A percentile compares a stretch with the other conserved stretches of the same genome.
phyloP scores from a whole-genome alignment of 2,797 vertebrate species.

The Sandelia bainsii region DNA sequence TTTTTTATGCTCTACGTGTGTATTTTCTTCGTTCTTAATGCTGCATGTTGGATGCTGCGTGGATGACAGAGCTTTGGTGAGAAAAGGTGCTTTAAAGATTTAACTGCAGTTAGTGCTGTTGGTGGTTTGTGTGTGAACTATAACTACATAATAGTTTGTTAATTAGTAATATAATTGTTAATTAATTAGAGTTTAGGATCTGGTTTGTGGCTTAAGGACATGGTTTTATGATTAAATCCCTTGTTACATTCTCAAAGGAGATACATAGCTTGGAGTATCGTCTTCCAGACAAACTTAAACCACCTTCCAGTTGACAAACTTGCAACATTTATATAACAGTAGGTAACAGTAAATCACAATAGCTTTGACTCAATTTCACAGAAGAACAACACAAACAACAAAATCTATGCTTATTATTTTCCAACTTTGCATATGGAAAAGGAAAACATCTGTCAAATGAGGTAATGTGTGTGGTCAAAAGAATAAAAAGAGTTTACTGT shows the following conservation, averaged over 20 bases:
- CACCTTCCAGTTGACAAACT: conserved; percentile 1
- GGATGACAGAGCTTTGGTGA: background rate
- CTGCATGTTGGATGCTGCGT: background rate
- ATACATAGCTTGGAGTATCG: conserved; percentile 13
- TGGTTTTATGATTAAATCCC: conserved; percentile 7
- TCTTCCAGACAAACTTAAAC: conserved; percentile 6
- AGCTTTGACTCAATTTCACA: background rate
- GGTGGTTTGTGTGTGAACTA: background rate
- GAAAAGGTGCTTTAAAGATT: background rate
- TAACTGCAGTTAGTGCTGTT: background rate
- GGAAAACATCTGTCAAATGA: background rate
- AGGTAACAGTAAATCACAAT: background rate
- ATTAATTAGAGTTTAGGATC: background rate
- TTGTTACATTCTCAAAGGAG: conserved; percentile 9
- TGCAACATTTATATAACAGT: conserved; percentile 25
- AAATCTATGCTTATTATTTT: background rate
- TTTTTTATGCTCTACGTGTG: conserved; percentile 12
- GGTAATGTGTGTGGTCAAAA: background rate
- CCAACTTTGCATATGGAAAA: background rate
- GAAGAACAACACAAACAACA: background rate
- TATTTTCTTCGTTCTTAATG: background rate
- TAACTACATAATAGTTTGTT: background rate
- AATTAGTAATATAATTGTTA: too few relatives aligned
- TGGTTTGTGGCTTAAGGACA: background rate
- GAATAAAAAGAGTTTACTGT: background rate